A percentile compares a stretch with the other conserved stretches of the same genome.
Evolutionary conservation across 2,888 invertebrate genomes (phyloP).

Genomic region (Elysia crispata): DNA sequence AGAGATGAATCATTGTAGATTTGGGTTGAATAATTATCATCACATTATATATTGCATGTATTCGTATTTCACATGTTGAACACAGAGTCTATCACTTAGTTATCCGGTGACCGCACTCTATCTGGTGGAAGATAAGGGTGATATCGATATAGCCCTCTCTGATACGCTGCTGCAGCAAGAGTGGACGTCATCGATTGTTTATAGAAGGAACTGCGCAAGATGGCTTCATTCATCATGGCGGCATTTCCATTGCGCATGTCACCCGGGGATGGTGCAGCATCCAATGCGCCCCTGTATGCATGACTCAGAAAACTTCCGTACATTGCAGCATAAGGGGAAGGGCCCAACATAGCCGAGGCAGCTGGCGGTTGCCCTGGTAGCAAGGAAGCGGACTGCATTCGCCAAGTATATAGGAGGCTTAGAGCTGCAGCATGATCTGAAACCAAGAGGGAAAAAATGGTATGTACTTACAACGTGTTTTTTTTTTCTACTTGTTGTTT

Average conservation of each 20-base stretch:
- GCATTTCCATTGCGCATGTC: conserved; percentile 43
- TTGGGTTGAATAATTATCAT: too few species aligned
- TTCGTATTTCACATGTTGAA: not conserved
- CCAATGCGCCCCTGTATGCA: conserved; percentile 45
- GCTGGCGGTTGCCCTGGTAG: conserved; percentile 47
- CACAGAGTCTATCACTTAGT: not conserved
- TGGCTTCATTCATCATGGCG: conserved; percentile 44
- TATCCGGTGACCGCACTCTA: conserved; percentile 44
- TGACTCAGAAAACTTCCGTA: conserved; percentile 44
- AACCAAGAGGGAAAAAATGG: too few species aligned
- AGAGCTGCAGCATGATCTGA: conserved; percentile 48
- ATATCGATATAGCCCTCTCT: conserved; percentile 63
- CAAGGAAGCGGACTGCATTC: conserved; percentile 48
- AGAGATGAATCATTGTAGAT: too few species aligned
- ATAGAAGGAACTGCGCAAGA: conserved; percentile 44
- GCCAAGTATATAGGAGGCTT: conserved; percentile 46
- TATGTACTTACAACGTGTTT: too few species aligned
- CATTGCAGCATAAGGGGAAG: conserved; percentile 43
- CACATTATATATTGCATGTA: too few species aligned
- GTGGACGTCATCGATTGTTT: conserved; percentile 47
- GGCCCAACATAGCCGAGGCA: not conserved
- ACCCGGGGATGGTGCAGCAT: conserved; percentile 12
- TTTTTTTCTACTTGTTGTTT: too few species aligned
- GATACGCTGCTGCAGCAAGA: conserved; percentile 43
- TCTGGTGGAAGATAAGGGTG: conserved; percentile 67